Base-by-base conservation (phyloP, 2,113 vertebrate species). In the Acanthochromis polyacanthus region DNA sequence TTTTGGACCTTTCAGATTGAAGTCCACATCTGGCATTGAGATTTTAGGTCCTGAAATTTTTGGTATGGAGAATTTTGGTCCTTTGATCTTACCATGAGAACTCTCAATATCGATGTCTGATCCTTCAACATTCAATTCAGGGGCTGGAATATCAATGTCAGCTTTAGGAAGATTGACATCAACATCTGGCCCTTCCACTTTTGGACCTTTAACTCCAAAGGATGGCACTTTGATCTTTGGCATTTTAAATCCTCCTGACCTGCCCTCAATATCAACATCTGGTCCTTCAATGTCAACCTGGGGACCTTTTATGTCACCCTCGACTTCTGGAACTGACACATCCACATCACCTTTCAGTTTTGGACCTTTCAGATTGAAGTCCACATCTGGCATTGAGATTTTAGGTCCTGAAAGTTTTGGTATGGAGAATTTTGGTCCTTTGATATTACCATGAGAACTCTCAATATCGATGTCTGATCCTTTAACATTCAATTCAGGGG, bases 81-180 rank as follows among this genome's bases (percentile, higher is more conserved):
- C 50, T 58, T 60, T 76, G 2, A 76, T 0, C 11, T 60, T 66
- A 1, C 12, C 63, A 16, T 20, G 10, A 0, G 52, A 52, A 0
- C 79, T 32, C 15, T 81, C 36, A 8, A 83, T 46, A 19, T 78
- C 63, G 53, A 53, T 11, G 65, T 45, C 86, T 4, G 64, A 68
- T 1, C 0, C n/a, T 32, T 75, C 63, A 0, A 64, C 43, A 10
- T 93, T 92, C 1, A 94, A 0, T 1, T 69, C 92, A 0, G 94
- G 93, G 1, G 43, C 86, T 75, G 94, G 38, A 7, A 95, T 30
- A 9, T 71, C 46, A 50, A 83, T 75, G 16, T 75, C 36, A 11
- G 45, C 52, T n/a, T 75, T 64, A 0, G 71, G 64, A 0, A 75
- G 52, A 1, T 5, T 69, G 0, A 83, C 12, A 17, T 79, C 71